These are phyloP conservation scores for Argyresthia albistria DNA, from an alignment of 2,888 invertebrate genomes.

Conservation along the genomic window DNA sequence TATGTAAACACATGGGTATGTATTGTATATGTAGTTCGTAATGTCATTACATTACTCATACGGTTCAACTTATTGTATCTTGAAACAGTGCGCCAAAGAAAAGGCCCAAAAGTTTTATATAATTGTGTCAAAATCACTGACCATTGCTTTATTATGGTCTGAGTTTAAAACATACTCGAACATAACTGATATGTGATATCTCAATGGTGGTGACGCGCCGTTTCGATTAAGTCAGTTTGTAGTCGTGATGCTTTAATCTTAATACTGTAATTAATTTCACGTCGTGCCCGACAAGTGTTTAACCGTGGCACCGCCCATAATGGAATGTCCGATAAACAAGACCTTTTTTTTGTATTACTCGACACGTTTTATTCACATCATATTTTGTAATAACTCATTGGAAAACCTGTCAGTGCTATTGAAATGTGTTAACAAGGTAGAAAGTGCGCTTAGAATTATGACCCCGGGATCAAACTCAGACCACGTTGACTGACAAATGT, in stretches of 20 bases:
- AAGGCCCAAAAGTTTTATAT: too few species aligned
- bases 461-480: conserved; percentile 45
- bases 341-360: background rate
- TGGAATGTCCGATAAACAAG: conserved; percentile 2
- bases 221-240: conserved; percentile 19
- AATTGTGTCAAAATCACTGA: background rate
- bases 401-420: conserved; percentile 25
- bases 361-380: background rate
- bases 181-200: conserved; percentile 14
- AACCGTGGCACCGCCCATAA: conserved; percentile 15
- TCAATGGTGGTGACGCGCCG: conserved; percentile 19
- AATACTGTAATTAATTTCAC: conserved; percentile 14
- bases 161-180: too few species aligned
- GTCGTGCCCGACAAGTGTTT: conserved; percentile 17
- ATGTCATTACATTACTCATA: too few species aligned
- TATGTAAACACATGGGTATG: too few species aligned
- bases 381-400: conserved; percentile 9
- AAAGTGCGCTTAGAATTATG: conserved; percentile 31
- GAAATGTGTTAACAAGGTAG: conserved; percentile 43
- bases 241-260: conserved; percentile 8
- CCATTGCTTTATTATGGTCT: too few species aligned
- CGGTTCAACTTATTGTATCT: too few species aligned
- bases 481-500: conserved; percentile 31
- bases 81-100: too few species aligned
- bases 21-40: too few species aligned